A percentile compares a stretch with the other conserved stretches of the same genome.
Evolutionary conservation across 2,113 vertebrate species (phyloP).

Genomic region (Corythornis vintsioides): DNA sequence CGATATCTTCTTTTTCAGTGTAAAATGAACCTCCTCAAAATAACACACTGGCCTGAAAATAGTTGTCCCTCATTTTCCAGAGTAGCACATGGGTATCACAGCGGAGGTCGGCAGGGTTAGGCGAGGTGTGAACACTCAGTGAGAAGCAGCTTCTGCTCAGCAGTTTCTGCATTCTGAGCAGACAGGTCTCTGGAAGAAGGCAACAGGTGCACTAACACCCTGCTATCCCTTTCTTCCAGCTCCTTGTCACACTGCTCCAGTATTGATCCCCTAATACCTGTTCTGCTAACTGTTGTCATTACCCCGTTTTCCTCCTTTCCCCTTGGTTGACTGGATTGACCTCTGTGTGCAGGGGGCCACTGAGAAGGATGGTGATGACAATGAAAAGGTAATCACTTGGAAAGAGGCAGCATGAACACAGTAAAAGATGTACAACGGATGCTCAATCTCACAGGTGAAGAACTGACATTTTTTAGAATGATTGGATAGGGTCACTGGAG

Average conservation of each 20-base stretch:
- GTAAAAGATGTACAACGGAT: neutral
- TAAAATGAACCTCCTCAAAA: conserved; percentile 40
- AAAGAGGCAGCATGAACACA: neutral
- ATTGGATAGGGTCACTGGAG: neutral
- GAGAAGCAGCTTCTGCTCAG: conserved; percentile 26
- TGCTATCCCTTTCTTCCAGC: neutral
- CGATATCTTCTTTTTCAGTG: neutral
- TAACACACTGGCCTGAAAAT: conserved; percentile 39
- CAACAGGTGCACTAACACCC: neutral
- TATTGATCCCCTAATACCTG: conserved; percentile 32
- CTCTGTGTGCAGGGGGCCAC: neutral
- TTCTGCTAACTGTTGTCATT: conserved; percentile 22
- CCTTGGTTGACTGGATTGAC: conserved; percentile 16
- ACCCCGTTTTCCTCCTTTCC: conserved; percentile 31
- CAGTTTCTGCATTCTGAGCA: conserved; percentile 36
- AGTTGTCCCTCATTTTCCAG: conserved; percentile 26
- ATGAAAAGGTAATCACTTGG: neutral
- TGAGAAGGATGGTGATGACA: neutral
- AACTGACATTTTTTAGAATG: neutral
- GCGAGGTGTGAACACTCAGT: conserved; percentile 14
- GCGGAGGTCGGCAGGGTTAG: conserved; percentile 23
- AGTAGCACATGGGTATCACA: conserved; percentile 20
- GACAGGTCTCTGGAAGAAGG: conserved; percentile 18
- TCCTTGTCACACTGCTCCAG: neutral
- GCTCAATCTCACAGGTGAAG: neutral